Conservation (phyloP, 2,113 vertebrate species). For the Indicator indicator region DNA sequence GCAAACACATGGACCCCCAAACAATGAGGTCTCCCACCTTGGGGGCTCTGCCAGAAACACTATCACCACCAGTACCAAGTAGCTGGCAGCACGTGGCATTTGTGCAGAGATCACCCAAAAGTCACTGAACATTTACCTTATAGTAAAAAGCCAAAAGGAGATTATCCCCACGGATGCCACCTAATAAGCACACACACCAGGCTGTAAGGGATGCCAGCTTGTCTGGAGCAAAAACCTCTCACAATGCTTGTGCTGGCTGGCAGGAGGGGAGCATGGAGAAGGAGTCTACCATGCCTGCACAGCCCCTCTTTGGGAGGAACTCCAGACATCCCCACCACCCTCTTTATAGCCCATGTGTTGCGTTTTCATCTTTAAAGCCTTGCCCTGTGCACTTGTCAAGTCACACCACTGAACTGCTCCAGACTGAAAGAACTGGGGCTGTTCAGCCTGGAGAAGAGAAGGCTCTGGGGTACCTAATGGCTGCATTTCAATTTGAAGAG, state of each 20-base stretch:
- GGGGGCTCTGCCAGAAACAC: conserved; percentile 25
- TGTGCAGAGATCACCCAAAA: not conserved
- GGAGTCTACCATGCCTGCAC: not conserved
- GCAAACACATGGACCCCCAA: not conserved
- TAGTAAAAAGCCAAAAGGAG: conserved; percentile 52
- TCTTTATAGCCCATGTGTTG: rapidly evolving
- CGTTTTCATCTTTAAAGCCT: not conserved
- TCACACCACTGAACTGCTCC: rapidly evolving
- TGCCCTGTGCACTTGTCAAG: not conserved
- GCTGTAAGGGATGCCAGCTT: not conserved
- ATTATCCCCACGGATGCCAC: conserved; percentile 54
- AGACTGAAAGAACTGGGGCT: too few species aligned
- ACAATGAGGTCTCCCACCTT: conserved; percentile 39
- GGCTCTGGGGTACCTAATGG: too few species aligned
- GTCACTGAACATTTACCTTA: conserved; percentile 22
- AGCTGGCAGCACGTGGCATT: conserved; percentile 7
- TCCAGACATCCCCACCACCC: rapidly evolving
- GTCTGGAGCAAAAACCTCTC: not conserved
- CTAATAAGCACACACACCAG: conserved; percentile 30
- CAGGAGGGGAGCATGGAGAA: not conserved
- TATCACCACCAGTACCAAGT: not conserved
- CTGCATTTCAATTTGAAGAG: too few species aligned
- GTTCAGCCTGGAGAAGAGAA: too few species aligned
- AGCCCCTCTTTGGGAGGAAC: not conserved
- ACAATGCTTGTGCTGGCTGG: not conserved